A percentile compares a stretch with the other conserved stretches of the same genome.
Evolutionary conservation across 2,113 vertebrate genomes (phyloP).

Genomic region (Bostrychus sinensis): DNA sequence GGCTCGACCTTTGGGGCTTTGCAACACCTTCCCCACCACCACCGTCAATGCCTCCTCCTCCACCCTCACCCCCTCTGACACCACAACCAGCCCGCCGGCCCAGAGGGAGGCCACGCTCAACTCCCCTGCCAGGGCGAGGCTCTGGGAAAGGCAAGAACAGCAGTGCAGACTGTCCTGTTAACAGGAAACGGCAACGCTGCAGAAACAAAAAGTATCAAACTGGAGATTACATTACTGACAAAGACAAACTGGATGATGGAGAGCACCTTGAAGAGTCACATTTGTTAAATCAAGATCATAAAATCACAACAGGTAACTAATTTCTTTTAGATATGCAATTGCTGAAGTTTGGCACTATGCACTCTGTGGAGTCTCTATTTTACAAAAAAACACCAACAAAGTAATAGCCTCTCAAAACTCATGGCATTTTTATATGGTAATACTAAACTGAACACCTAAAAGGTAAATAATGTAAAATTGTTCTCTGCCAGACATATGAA

Average conservation of each 20-base stretch:
- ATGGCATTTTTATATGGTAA: no score
- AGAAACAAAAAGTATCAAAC: slow-evolving; percentile 94
- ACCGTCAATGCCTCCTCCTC: slow-evolving; percentile 50
- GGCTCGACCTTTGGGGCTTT: slow-evolving; percentile 78
- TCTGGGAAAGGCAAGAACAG: slow-evolving; percentile 52
- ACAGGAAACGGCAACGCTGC: slow-evolving; percentile 90
- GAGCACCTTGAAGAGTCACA: slow-evolving; percentile 66
- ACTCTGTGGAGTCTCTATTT: no score
- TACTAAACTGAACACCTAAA: no score
- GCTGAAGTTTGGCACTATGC: no score
- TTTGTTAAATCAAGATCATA: slow-evolving; percentile 74
- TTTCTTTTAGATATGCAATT: no score
- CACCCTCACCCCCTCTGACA: slow-evolving; percentile 43
- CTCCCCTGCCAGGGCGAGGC: slow-evolving; percentile 60
- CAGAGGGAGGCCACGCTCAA: slow-evolving; percentile 78
- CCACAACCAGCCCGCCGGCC: slow-evolving; percentile 68
- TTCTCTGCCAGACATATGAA: no score
- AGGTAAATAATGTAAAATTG: no score
- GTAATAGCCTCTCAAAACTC: no score
- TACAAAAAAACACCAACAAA: no score
- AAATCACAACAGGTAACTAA: slow-evolving; percentile 77
- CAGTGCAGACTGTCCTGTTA: slow-evolving; percentile 61
- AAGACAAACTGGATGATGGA: slow-evolving; percentile 79
- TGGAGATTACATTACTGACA: slow-evolving; percentile 91
- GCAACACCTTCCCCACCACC: slow-evolving; percentile 73